Conservation (phyloP, 2,797 vertebrate genomes). For the Sebastes taczanowskii region DNA sequence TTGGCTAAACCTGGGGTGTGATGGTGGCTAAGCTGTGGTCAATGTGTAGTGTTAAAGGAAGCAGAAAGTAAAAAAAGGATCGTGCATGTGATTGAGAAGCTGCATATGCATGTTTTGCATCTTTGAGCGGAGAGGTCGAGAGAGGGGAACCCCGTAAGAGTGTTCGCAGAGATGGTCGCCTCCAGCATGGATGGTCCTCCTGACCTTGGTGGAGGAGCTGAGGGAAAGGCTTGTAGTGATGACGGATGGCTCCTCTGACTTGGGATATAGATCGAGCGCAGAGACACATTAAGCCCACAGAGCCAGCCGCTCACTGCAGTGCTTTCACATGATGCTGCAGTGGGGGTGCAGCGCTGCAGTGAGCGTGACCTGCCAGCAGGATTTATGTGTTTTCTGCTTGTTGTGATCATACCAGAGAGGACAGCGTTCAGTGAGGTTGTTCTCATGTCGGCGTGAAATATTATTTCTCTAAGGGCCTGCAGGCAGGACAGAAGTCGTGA, state of each 20-base stretch:
- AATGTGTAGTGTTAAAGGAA: slow-evolving; percentile 18
- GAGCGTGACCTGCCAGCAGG: slow-evolving; percentile 16
- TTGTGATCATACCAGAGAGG: slow-evolving; percentile 32
- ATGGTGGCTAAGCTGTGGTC: slow-evolving; percentile 29
- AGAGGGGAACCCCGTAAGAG: slow-evolving; percentile 1
- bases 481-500: not conserved
- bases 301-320: slow-evolving; percentile 33
- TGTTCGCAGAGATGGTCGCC: slow-evolving; percentile 9
- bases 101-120: not conserved
- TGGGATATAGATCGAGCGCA: slow-evolving; percentile 37
- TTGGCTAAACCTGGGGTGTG: slow-evolving; percentile 44
- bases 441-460: not conserved
- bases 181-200: slow-evolving; percentile 28
- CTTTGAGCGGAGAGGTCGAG: not conserved
- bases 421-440: not conserved
- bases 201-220: slow-evolving; percentile 57
- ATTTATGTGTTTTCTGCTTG: slow-evolving; percentile 31
- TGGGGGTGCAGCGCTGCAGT: slow-evolving; percentile 12
- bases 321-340: slow-evolving; percentile 55
- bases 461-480: not conserved
- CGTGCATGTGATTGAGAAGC: not conserved
- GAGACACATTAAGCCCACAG: slow-evolving; percentile 19
- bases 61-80: not conserved
- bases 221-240: slow-evolving; percentile 17
- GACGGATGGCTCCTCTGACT: slow-evolving; percentile 50